Evolutionary conservation across 1,140 invertebrate species (phyloP).

Genomic region (Phthorimaea operculella): DNA sequence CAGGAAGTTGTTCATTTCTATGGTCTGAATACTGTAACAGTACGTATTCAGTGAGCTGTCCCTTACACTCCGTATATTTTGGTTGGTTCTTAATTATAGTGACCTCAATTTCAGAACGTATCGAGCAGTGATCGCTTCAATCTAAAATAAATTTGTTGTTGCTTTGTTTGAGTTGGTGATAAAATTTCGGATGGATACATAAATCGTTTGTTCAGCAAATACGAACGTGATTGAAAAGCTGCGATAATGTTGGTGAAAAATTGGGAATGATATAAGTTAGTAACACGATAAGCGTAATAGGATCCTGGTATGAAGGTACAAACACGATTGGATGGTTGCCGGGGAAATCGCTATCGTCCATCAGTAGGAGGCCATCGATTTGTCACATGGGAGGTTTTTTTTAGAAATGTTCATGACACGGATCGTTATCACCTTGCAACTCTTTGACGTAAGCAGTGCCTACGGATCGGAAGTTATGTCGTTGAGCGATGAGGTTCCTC

Average conservation of each 20-base stretch:
- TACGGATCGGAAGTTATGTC: slow-evolving; percentile 13
- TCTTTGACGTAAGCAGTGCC: slow-evolving; percentile 25
- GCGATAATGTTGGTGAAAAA: background rate
- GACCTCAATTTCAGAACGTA: background rate
- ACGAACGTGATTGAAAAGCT: slow-evolving; percentile 4
- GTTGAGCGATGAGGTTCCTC: background rate
- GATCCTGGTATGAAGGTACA: background rate
- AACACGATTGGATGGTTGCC: background rate
- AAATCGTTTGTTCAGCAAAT: too few relatives aligned
- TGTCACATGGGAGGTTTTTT: slow-evolving; percentile 12
- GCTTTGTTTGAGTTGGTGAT: too few relatives aligned
- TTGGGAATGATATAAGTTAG: background rate
- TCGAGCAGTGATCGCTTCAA: background rate
- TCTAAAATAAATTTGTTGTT: background rate
- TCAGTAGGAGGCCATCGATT: background rate
- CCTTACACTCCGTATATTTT: too few relatives aligned
- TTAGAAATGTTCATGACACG: slow-evolving; percentile 35
- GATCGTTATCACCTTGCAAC: slow-evolving; percentile 30
- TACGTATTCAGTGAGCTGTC: too few relatives aligned
- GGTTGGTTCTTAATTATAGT: background rate
- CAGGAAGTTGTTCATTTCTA: too few relatives aligned
- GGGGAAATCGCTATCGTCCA: background rate
- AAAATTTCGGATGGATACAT: too few relatives aligned
- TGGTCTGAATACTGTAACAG: too few relatives aligned
- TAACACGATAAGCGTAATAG: background rate